Evolutionary conservation across 2,888 invertebrate genomes (phyloP).

Genomic region (Meta bourneti): DNA sequence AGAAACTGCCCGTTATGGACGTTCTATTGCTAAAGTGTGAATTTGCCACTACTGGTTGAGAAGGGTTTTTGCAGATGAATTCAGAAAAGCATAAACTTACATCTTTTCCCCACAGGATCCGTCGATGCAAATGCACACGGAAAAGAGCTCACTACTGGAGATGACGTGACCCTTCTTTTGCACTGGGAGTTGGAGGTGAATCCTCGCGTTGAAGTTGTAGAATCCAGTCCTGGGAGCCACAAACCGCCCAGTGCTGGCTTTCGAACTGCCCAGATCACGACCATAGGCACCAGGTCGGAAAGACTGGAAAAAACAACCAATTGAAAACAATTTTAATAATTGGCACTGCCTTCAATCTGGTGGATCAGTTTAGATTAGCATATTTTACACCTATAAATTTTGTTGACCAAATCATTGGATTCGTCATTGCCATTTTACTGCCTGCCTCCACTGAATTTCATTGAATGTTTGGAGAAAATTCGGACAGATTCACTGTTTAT

Average conservation of each 20-base stretch:
- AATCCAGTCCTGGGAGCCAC: slow-evolving; percentile 79
- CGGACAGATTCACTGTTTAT: no score
- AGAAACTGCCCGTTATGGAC: no score
- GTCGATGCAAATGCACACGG: slow-evolving; percentile 79
- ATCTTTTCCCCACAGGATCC: slow-evolving; percentile 79
- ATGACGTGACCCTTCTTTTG: slow-evolving; percentile 40
- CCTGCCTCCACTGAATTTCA: no score
- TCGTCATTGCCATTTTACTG: no score
- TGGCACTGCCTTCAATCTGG: not conserved
- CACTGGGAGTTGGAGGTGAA: slow-evolving; percentile 79
- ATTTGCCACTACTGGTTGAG: no score
- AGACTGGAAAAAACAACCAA: slow-evolving; percentile 78
- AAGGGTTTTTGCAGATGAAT: no score
- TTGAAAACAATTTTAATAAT: no score
- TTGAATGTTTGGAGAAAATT: no score
- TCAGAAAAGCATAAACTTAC: slow-evolving; percentile 79
- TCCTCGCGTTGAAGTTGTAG: slow-evolving; percentile 79
- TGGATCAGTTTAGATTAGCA: no score
- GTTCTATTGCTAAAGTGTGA: no score
- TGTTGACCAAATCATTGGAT: no score
- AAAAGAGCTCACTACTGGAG: slow-evolving; percentile 77
- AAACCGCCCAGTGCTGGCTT: slow-evolving; percentile 79
- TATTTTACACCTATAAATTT: no score
- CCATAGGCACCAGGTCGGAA: slow-evolving; percentile 79
- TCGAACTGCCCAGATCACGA: slow-evolving; percentile 78